Percentiles rank a stretch among this genome's conserved stretches.
phyloP scores from a whole-genome alignment of 2,113 vertebrate species.

The human region GRCh38 chr3:159530501-159531000 shows the following conservation, averaged over 20 bases:
- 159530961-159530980: neutral
- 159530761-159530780: neutral
- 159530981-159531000: neutral
- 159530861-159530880: neutral
- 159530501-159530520: neutral
- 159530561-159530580: neutral
- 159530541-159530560: neutral
- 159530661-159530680: neutral
- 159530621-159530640: neutral
- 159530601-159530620: neutral
- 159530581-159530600: neutral
- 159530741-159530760: neutral
- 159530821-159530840: neutral
- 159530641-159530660: neutral
- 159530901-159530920: neutral
- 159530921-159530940: neutral
- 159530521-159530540: neutral
- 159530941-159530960: neutral
- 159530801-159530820: neutral
- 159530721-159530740: neutral
- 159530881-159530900: neutral
- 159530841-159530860: neutral
- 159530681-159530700: neutral
- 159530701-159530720: neutral
- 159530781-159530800: neutral